Evolutionary conservation across 2,113 vertebrate species (phyloP).

Genomic region (Speoplatyrhinus poulsoni): DNA sequence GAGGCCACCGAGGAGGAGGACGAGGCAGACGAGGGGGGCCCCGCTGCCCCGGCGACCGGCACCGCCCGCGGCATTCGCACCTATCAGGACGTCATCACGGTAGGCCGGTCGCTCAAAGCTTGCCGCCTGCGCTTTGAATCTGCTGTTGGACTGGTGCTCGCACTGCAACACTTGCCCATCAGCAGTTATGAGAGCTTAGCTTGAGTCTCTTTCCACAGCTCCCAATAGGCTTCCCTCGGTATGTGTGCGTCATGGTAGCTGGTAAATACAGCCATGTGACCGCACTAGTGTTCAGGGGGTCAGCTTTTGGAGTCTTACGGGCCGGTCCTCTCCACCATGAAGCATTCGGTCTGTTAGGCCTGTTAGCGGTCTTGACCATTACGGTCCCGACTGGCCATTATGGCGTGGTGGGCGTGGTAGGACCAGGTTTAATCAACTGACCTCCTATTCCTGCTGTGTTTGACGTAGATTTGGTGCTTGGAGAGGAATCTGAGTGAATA

Average conservation of each 20-base stretch:
- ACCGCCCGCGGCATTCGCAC: slow-evolving; percentile 71
- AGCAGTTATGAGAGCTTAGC: neutral
- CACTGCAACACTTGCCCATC: neutral
- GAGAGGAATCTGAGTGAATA: neutral
- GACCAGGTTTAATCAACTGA: slow-evolving; percentile 13
- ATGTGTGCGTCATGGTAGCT: slow-evolving; percentile 22
- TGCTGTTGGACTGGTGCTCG: neutral
- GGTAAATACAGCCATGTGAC: slow-evolving; percentile 43
- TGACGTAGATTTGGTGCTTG: neutral
- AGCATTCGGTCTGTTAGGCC: slow-evolving; percentile 16
- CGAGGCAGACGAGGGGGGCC: slow-evolving; percentile 80
- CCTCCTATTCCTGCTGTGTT: slow-evolving; percentile 7
- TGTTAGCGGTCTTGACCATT: slow-evolving; percentile 32
- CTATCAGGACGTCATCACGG: slow-evolving; percentile 87
- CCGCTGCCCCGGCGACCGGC: neutral
- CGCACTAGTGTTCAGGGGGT: slow-evolving; percentile 36
- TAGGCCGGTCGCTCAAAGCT: slow-evolving; percentile 50
- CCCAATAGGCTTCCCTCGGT: slow-evolving; percentile 12
- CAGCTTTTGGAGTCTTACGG: slow-evolving; percentile 15
- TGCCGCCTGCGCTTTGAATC: neutral
- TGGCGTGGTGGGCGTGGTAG: slow-evolving; percentile 6
- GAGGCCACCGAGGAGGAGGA: slow-evolving; percentile 92
- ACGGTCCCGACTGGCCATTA: slow-evolving; percentile 16
- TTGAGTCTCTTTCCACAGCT: neutral
- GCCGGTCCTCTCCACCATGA: slow-evolving; percentile 19